Percentiles rank a stretch among this genome's conserved stretches.
phyloP scores from a whole-genome alignment of 2,888 invertebrate species.

The Daptonema setosum region DNA sequence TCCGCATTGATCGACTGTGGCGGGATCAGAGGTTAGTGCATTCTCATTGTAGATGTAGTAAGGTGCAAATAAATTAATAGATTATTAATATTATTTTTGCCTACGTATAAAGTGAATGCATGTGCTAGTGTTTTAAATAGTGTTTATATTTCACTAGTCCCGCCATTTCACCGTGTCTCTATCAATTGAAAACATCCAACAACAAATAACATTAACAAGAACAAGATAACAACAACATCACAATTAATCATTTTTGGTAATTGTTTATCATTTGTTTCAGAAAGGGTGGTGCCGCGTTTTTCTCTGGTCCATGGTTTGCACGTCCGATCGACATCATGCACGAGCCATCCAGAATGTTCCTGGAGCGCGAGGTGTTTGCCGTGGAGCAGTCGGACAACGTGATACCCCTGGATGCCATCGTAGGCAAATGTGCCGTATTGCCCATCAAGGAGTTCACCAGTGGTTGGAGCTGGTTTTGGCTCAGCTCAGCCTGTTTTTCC shows the following conservation, averaged over 20 bases:
- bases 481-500: background rate
- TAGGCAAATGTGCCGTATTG: slow-evolving; percentile 70
- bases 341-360: slow-evolving; percentile 43
- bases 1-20: slow-evolving; percentile 83
- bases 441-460: slow-evolving; percentile 63
- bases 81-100: too few relatives aligned
- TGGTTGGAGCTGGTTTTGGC: background rate
- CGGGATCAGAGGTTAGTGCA: slow-evolving; percentile 58
- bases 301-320: slow-evolving; percentile 80
- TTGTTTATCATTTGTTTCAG: background rate
- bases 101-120: too few relatives aligned
- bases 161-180: too few relatives aligned
- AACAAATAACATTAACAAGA: too few relatives aligned
- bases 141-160: too few relatives aligned
- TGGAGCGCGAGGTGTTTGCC: slow-evolving; percentile 58
- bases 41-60: background rate
- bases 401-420: slow-evolving; percentile 66
- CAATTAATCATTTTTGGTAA: too few relatives aligned
- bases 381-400: slow-evolving; percentile 47
- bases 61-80: background rate
- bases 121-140: too few relatives aligned
- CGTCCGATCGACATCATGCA: slow-evolving; percentile 66
- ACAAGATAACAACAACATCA: too few relatives aligned
- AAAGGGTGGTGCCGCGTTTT: slow-evolving; percentile 58
- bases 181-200: too few relatives aligned